Conservation (phyloP, 2,888 invertebrate genomes). For the Latrodectus hesperus region DNA sequence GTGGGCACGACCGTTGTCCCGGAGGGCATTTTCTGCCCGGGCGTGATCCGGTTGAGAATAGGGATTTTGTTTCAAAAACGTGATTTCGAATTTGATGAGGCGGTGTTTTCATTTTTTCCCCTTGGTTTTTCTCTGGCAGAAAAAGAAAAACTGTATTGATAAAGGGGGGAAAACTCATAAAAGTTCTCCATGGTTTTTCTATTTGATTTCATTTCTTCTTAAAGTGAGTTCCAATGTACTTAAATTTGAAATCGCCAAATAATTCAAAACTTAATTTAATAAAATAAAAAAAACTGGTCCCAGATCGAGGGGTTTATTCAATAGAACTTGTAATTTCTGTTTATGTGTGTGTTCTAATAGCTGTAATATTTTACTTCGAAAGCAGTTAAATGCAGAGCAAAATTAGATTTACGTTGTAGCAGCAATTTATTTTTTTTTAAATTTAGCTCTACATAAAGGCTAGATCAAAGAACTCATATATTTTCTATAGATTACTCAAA, state of each 20-base stretch:
- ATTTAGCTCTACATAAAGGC: too few relatives aligned
- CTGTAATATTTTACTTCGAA: too few relatives aligned
- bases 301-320: too few relatives aligned
- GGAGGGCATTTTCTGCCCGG: constrained; percentile 58
- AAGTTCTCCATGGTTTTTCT: not conserved
- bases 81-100: constrained; percentile 65
- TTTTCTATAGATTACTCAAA: too few relatives aligned
- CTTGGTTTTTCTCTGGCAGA: not conserved
- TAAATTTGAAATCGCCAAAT: not conserved
- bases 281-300: too few relatives aligned
- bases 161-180: not conserved
- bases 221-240: not conserved
- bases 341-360: too few relatives aligned
- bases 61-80: constrained; percentile 49
- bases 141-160: not conserved
- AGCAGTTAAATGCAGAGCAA: too few relatives aligned
- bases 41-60: constrained; percentile 48
- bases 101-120: not conserved
- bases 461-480: too few relatives aligned
- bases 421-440: too few relatives aligned
- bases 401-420: too few relatives aligned
- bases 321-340: too few relatives aligned
- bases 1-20: constrained; percentile 28
- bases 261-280: not conserved
- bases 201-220: not conserved